phyloP scores from a whole-genome alignment of 2,113 vertebrate species.

The Chlorocebus sabaeus region DNA sequence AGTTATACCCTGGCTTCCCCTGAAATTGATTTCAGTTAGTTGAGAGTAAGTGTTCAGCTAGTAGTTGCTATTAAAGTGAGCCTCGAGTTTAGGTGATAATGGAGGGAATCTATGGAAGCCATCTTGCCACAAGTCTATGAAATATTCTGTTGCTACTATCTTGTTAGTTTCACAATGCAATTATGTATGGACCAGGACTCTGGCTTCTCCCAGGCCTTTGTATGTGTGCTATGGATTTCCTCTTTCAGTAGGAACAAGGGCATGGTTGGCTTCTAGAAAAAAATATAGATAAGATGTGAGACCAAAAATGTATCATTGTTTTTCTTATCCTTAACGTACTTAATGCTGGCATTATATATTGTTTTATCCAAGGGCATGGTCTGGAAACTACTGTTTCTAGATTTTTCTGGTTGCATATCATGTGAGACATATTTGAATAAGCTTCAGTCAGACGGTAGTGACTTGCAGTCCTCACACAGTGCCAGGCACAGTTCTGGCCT shows the following conservation, averaged over 20 bases:
- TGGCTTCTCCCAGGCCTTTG: neutral
- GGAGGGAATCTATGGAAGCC: neutral
- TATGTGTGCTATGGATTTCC: neutral
- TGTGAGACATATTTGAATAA: rapidly evolving
- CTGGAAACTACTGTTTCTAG: no score
- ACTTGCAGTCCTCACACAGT: rapidly evolving
- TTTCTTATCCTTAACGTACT: neutral
- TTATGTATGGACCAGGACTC: neutral
- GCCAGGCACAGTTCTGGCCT: rapidly evolving
- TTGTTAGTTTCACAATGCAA: neutral
- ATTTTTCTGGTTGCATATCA: neutral
- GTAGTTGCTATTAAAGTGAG: neutral
- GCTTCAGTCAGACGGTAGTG: rapidly evolving
- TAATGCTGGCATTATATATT: neutral
- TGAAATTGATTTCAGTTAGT: neutral
- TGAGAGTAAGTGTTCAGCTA: neutral
- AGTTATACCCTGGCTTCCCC: neutral
- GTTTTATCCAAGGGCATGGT: neutral
- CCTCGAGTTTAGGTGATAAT: rapidly evolving
- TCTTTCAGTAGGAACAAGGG: neutral
- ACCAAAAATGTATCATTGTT: neutral
- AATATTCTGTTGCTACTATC: neutral
- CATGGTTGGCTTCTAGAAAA: neutral
- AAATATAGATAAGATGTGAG: neutral
- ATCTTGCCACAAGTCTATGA: neutral